Conservation (phyloP, 64 coral and sea anemone species). For the Porites australiensis region DNA sequence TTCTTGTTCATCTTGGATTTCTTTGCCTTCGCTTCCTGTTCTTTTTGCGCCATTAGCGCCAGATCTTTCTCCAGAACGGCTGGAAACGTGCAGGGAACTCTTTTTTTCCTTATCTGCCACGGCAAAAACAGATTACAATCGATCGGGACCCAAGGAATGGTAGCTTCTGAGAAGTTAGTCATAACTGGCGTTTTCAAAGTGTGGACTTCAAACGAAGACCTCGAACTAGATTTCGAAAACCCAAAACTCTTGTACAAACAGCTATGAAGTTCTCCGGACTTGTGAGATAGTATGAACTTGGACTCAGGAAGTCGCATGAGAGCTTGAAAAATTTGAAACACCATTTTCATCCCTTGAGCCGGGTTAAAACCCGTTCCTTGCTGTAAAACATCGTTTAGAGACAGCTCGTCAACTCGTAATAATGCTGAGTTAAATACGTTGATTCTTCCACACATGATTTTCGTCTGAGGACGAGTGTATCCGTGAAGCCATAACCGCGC, state of each 20-base stretch:
- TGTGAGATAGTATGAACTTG: constrained; percentile 66
- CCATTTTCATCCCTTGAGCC: constrained; percentile 76
- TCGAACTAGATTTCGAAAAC: not conserved
- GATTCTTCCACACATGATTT: constrained; percentile 77
- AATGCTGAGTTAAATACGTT: constrained; percentile 53
- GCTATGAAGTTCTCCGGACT: constrained; percentile 71
- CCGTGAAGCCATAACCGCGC: constrained; percentile 67
- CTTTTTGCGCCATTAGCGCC: not conserved
- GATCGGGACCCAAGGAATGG: constrained; percentile 67
- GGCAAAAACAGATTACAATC: constrained; percentile 81
- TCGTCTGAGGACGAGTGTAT: constrained; percentile 78
- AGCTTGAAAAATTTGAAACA: constrained; percentile 75
- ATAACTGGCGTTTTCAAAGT: not conserved
- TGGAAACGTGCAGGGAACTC: constrained; percentile 84
- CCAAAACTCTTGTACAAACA: constrained; percentile 72
- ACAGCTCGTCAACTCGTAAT: constrained; percentile 77
- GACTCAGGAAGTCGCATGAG: constrained; percentile 38
- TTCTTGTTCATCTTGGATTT: constrained; percentile 66
- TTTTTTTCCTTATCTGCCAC: constrained; percentile 68
- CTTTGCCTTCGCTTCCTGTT: not conserved
- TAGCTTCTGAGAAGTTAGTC: constrained; percentile 37
- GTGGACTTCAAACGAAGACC: constrained; percentile 35
- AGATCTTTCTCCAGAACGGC: constrained; percentile 60
- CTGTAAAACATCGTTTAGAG: constrained; percentile 56
- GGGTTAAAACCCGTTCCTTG: constrained; percentile 78